Evolutionary conservation across 23 tunicate species (phyloP).

Genomic region (Styela clava): DNA sequence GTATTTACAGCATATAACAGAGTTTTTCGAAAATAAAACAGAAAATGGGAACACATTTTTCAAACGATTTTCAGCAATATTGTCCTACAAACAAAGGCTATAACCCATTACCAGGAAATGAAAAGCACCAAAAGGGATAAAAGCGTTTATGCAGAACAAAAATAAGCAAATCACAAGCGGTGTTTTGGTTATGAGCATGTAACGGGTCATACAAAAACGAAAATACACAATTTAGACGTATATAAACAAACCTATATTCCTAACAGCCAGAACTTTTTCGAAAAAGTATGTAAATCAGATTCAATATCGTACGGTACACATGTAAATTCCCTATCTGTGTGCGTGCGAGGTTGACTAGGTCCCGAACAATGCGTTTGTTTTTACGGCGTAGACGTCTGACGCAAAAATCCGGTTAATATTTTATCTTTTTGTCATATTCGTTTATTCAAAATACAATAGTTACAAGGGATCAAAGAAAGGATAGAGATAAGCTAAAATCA

Average conservation of each 20-base stretch:
- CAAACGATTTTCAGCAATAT: too few relatives aligned
- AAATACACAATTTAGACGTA: not conserved
- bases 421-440: not conserved
- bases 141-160: not conserved
- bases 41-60: too few relatives aligned
- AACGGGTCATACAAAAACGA: not conserved
- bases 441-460: not conserved
- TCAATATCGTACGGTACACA: too few relatives aligned
- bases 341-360: not conserved
- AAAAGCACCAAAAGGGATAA: too few relatives aligned
- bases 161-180: not conserved
- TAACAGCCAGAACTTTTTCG: too few relatives aligned
- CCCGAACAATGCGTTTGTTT: not conserved
- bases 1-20: too few relatives aligned
- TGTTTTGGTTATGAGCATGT: not conserved
- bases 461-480: not conserved
- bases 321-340: too few relatives aligned
- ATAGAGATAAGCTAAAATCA: not conserved
- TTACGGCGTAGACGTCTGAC: not conserved
- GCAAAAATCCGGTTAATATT: not conserved
- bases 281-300: too few relatives aligned
- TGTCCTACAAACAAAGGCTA: too few relatives aligned
- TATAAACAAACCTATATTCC: not conserved
- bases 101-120: too few relatives aligned
- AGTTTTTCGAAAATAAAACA: too few relatives aligned